phyloP scores from a whole-genome alignment of 2,888 invertebrate species.

The Tuberolachnus salignus region DNA sequence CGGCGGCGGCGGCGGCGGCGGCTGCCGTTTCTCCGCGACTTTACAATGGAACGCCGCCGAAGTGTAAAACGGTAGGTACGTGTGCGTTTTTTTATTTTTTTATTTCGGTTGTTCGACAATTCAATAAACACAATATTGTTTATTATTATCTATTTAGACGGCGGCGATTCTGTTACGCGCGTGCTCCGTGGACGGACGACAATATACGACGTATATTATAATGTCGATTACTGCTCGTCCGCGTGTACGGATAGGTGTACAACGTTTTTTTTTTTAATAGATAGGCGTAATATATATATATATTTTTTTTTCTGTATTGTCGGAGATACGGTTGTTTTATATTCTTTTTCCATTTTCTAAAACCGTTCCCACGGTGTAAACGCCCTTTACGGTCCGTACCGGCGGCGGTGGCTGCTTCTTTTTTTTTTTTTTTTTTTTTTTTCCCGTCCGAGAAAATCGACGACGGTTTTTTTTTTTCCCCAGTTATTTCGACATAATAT shows the following conservation, averaged over 20 bases:
- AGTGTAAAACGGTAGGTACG: not conserved
- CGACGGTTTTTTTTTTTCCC: not conserved
- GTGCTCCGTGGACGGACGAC: conserved; percentile 12
- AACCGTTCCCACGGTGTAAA: conserved; percentile 45
- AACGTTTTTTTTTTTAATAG: too few species aligned
- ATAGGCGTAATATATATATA: too few species aligned
- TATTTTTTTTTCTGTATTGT: not conserved
- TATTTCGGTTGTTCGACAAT: too few species aligned
- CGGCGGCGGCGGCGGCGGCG: not conserved
- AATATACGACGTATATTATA: not conserved
- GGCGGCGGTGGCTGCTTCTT: not conserved
- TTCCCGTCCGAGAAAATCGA: not conserved
- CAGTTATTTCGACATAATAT: too few species aligned
- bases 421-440: not conserved
- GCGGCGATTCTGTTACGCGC: conserved; percentile 13
- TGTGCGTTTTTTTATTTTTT: too few species aligned
- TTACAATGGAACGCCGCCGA: not conserved
- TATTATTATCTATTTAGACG: not conserved
- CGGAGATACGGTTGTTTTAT: conserved; percentile 6
- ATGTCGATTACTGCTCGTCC: not conserved
- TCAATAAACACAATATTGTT: too few species aligned
- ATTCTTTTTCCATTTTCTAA: too few species aligned
- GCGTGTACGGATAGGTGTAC: too few species aligned
- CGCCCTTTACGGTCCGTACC: conserved; percentile 14
- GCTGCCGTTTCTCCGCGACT: not conserved